phyloP scores from a whole-genome alignment of 2,888 invertebrate genomes.

The Disparrhopalites patrizii region DNA sequence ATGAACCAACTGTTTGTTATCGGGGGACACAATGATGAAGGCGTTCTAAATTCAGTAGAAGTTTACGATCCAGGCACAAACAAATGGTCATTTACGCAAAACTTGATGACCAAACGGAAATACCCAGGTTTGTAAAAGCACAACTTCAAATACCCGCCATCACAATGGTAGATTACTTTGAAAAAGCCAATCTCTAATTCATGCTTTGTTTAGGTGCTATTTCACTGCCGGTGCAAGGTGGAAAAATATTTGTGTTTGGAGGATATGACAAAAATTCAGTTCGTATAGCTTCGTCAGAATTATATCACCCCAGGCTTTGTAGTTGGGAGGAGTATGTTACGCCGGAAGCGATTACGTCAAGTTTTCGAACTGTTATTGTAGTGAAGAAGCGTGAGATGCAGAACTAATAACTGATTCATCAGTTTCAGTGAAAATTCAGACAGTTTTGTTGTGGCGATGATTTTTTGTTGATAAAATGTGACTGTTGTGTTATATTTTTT shows the following conservation, averaged over 20 bases:
- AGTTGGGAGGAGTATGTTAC: not conserved
- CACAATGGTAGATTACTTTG: too few species aligned
- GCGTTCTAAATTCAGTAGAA: not conserved
- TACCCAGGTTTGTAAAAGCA: too few species aligned
- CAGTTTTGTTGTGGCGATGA: not conserved
- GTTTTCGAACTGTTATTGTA: not conserved
- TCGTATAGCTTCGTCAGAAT: not conserved
- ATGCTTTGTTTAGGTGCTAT: not conserved
- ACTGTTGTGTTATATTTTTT: too few species aligned
- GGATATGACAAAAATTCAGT: not conserved
- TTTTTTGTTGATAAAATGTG: too few species aligned
- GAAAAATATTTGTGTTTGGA: not conserved
- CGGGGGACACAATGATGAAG: not conserved
- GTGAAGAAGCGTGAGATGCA: not conserved
- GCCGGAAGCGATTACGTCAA: not conserved
- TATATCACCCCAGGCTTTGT: not conserved
- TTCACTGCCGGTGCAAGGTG: too few species aligned
- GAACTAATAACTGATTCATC: too few species aligned
- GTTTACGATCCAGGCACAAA: not conserved
- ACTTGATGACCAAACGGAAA: not conserved
- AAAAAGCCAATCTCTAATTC: too few species aligned
- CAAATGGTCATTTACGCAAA: conserved; percentile 2
- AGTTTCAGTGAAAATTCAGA: not conserved
- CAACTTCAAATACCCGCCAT: too few species aligned
- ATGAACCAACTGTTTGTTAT: not conserved